Conservation (phyloP, 2,113 vertebrate genomes). For the Gadus macrocephalus region DNA sequence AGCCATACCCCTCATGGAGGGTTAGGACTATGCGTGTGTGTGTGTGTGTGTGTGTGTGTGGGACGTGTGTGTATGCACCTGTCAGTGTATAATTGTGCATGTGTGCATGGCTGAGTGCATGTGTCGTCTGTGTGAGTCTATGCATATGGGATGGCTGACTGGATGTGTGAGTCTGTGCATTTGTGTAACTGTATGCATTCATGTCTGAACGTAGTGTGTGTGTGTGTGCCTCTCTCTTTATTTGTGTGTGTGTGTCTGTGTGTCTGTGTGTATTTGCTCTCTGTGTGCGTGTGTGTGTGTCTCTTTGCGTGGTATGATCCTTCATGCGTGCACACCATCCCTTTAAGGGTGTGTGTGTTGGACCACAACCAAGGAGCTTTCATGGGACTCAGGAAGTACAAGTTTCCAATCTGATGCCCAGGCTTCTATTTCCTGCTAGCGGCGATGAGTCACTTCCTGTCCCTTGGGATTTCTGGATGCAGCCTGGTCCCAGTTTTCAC, state of each 20-base stretch:
- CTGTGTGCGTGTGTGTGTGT: background rate
- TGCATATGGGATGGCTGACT: no score
- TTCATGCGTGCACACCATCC: background rate
- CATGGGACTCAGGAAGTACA: constrained; percentile 36
- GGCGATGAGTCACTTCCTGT: constrained; percentile 34
- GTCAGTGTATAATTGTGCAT: no score
- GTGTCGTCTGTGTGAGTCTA: no score
- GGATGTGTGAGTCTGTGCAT: background rate
- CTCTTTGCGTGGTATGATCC: background rate
- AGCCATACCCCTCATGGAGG: constrained; percentile 32
- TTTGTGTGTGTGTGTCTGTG: background rate
- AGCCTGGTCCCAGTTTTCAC: background rate
- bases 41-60: background rate
- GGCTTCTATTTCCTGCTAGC: constrained; percentile 42
- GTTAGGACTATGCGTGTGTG: constrained; percentile 38
- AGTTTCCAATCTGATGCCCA: constrained; percentile 39
- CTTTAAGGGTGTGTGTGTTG: no score
- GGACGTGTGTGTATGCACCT: background rate
- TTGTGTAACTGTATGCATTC: background rate
- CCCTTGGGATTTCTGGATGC: constrained; percentile 21
- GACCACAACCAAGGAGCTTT: background rate
- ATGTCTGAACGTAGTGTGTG: background rate
- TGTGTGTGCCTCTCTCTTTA: background rate
- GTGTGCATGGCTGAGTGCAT: no score
- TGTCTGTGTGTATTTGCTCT: background rate